Base-by-base conservation (phyloP, 2,888 invertebrate species). In the Cantharis lateralis region DNA sequence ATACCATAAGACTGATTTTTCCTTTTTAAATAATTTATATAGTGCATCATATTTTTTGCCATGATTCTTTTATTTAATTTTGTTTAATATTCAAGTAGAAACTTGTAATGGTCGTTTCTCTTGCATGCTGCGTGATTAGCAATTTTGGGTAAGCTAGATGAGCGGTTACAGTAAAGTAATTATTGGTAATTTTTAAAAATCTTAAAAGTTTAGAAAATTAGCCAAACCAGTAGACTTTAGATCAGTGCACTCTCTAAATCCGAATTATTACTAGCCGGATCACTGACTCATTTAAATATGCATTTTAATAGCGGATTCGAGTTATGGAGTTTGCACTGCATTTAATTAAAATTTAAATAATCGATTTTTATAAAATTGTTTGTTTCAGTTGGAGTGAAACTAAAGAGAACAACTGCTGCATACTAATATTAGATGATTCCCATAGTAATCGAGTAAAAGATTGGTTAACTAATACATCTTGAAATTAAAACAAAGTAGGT, bases 91-190 rank as follows among this genome's bases (percentile, higher is more conserved):
- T 48, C 48, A 71, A 79, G 82, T 80, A 82, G 85, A 83, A 86
- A 86, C 86, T 86, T 88, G 84, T 88, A 88, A 86, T 87, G 85
- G 83, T 81, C 81, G 83, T 84, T 86, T 87, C 85, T 90, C 86
- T 90, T 90, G 87, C 89, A 90, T 88, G 90, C 90, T 88, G 89
- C 89, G 84, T 86, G 84, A 86, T 84, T 87, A 91, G 91, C 89
- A 90, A 82, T 90, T 89, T 87, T 89, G 88, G 90, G 91, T 91
- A 88, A 90, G 90, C 88, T 83, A 82, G 73, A 28, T 63, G 15
- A 18, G 48, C 48, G 10, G 28, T 48, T 48, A 48, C 48, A 48
- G 48, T 48, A 48, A 48, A 48, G 48, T 48, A 48, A 48, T 32
- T 13, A 32, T 13, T 48, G 48, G 48, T 7, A 4, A 48, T 7